Conservation (phyloP, 2,797 vertebrate genomes). For the Characodon lateralis region DNA sequence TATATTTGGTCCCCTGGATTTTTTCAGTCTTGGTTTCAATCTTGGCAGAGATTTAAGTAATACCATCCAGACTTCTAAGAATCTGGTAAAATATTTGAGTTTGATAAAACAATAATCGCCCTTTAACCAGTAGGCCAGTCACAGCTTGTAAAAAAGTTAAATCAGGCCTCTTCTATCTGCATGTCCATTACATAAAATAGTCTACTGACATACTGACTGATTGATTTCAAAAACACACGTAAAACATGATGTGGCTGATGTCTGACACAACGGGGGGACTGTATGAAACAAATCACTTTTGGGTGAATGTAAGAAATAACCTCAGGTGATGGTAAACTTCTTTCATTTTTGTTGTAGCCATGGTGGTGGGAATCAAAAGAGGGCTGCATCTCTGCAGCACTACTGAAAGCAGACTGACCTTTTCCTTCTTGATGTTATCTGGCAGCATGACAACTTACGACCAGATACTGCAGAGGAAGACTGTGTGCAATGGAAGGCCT, state of each 20-base stretch:
- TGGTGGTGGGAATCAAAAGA: not conserved
- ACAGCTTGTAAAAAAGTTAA: not conserved
- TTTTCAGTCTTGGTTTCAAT: not conserved
- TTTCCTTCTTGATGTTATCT: slow-evolving; percentile 15
- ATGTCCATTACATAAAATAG: not conserved
- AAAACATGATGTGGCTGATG: not conserved
- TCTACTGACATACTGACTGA: not conserved
- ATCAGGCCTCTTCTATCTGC: not conserved
- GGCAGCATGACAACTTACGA: slow-evolving; percentile 15
- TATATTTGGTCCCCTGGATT: not conserved
- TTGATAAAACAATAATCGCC: not conserved
- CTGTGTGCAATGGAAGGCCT: not conserved
- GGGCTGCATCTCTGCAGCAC: not conserved
- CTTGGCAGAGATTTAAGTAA: not conserved
- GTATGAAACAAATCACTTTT: not conserved
- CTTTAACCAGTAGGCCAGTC: not conserved
- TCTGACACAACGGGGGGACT: not conserved
- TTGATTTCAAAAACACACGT: not conserved
- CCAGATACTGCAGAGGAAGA: slow-evolving; percentile 7
- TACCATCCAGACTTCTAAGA: not conserved
- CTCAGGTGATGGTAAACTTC: not conserved
- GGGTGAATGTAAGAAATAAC: slow-evolving; percentile 7
- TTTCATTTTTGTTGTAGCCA: not conserved
- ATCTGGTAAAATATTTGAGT: not conserved
- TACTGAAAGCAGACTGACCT: slow-evolving; percentile 30